These are phyloP conservation scores for Cecidostiba fungosa DNA, from an alignment of 2,888 invertebrate species.

Conservation along the genomic window DNA sequence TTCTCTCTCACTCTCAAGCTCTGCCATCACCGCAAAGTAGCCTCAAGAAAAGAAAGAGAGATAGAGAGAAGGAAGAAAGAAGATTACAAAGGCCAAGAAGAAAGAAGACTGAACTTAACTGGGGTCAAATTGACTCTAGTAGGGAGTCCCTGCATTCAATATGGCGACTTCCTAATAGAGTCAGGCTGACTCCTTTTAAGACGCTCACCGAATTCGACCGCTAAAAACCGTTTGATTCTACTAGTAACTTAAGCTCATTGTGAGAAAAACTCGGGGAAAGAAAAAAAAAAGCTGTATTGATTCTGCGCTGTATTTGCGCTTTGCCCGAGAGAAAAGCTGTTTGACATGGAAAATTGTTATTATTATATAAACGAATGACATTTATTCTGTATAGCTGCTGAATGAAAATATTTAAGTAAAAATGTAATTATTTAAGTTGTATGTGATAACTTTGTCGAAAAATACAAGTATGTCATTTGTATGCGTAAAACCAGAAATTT, in stretches of 20 bases:
- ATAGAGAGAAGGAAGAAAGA: conserved; percentile 40
- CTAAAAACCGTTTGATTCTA: neutral
- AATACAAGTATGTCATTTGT: neutral
- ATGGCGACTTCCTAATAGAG: conserved; percentile 98
- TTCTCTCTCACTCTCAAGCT: neutral
- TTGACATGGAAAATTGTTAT: neutral
- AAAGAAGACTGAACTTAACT: conserved; percentile 84
- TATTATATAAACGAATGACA: neutral
- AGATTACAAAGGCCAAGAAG: conserved; percentile 66
- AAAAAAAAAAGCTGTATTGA: neutral
- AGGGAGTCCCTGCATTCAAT: conserved; percentile 94
- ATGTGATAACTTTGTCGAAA: too few relatives aligned
- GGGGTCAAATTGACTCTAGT: conserved; percentile 99
- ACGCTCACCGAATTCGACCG: conserved; percentile 80
- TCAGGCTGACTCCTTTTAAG: conserved; percentile 97
- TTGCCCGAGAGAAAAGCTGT: neutral
- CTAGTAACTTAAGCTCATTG: neutral
- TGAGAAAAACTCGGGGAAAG: neutral
- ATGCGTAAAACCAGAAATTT: too few relatives aligned
- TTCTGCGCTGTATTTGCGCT: neutral
- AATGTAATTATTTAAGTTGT: neutral
- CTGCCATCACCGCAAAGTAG: neutral
- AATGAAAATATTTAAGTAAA: neutral
- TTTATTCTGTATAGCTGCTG: neutral
- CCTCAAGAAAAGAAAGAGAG: conserved; percentile 35